Base-by-base conservation (phyloP, 2,113 vertebrate species). In the Hippocampus zosterae region DNA sequence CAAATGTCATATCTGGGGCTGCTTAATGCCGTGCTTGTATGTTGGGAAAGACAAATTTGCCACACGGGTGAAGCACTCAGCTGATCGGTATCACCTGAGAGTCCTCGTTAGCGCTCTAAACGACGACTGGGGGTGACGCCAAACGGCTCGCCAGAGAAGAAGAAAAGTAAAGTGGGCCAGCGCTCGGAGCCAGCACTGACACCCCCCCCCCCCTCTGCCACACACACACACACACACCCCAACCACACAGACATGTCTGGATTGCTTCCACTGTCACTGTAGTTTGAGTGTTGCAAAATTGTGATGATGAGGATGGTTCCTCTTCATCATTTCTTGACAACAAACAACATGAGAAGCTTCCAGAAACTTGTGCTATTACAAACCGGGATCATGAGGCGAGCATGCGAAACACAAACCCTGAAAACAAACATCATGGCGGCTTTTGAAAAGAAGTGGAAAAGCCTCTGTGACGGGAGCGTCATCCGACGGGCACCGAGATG, bases 141-240 rank as follows among this genome's bases (percentile, higher is more conserved):
- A 76, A 53, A 53, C 37, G 12, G 55, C 62, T 46, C 23, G 57
- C 67, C 64, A 57, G 42, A 67, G 5, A 62, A 68, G 50, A 60
- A 46, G 33, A 68, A 67, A 78, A 56, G 21, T 0, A 27, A n/a
- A n/a, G n/a, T n/a, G 1, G 66, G 59, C 61, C 75, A 18, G 63
- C 2, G 13, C n/a, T 74, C 46, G 71, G 60, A 68, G 74, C 76
- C 79, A 69, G 76, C 73, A 19, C 25, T 70, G 79, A 65, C 67
- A 25, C 23, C 40, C 64, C 25, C 13, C 41, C 15, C n/a, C n/a
- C n/a, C n/a, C n/a, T n/a, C n/a, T n/a, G n/a, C n/a, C n/a, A n/a
- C n/a, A n/a, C n/a, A n/a, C 42, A 18, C 40, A 44, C 63, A 46
- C 37, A 8, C 33, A 3, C 37, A 3, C 13, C 11, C 37, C 8